Base-by-base conservation (phyloP, 2,888 invertebrate species). In the Polydrusus pterygomalis region DNA sequence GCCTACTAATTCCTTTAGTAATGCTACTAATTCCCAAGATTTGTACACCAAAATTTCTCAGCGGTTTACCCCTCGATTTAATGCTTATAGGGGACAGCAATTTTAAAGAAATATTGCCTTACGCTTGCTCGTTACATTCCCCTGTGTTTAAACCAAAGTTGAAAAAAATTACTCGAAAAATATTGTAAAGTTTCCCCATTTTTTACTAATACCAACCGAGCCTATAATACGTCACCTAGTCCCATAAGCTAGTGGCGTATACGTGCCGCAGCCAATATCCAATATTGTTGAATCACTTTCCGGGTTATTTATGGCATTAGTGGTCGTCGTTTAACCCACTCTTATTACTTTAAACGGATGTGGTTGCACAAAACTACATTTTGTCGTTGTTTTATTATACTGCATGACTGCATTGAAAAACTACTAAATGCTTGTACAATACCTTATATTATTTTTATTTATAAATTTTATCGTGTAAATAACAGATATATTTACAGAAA, bases 251-350 rank as follows among this genome's bases (percentile, higher is more conserved):
- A 45, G 63, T 63, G 45, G 63, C 45, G 62, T 62, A 62, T 62
- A 62, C 38, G 49, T 54, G 51, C 49, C 49, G 17, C 34, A 40
- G 54, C 70, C 58, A 58, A 70, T 70, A 62, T 60, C 70, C 70
- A 58, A 70, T 70, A 70, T 70, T 60, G 70, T 70, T 62, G 70
- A 70, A 70, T 70, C 60, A 70, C 70, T 70, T 68, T 70, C 38
- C 47, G 38, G 56, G 30, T 70, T 70, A 70, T 70, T 70, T 70
- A 70, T 70, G 70, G 62, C 58, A 60, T 60, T 62, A 70, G 70
- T 30, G 60, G 70, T 45, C 49, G 62, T 9, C 40, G 62, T 70
- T 54, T 70, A 56, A 70, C 70, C 70, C 70, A 70, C 70, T 70
- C 70, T 70, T 70, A 70, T 70, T 70, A 60, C 70, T 60, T 62